A percentile compares a stretch with the other conserved stretches of the same genome.
Evolutionary conservation across 2,113 vertebrate species (phyloP).

Genomic region (Perca fluviatilis): DNA sequence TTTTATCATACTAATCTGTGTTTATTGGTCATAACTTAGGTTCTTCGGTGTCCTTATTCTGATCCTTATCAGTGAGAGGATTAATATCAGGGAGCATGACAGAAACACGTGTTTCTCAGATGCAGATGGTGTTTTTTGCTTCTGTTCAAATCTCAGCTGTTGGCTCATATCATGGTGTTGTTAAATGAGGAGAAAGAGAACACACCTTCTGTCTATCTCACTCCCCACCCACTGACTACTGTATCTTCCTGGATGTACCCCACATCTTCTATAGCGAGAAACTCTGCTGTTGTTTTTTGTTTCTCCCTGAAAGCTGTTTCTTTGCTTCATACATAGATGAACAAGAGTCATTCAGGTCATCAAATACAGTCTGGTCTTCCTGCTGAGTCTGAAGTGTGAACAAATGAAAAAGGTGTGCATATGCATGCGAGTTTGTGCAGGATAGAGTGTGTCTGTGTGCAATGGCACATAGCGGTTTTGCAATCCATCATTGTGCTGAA

Average conservation of each 20-base stretch:
- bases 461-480: conserved; percentile 32
- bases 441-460: conserved; percentile 1
- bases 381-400: conserved; percentile 30
- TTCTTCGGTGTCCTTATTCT: conserved; percentile 5
- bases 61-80: conserved; percentile 16
- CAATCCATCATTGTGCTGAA: conserved; percentile 45
- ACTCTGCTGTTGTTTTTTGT: conserved; percentile 34
- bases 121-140: conserved; percentile 62
- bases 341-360: conserved; percentile 29
- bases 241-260: background rate
- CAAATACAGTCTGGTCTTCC: conserved; percentile 45
- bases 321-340: conserved; percentile 29
- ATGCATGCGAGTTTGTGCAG: background rate
- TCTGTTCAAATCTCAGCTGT: conserved; percentile 57
- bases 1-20: conserved; percentile 38
- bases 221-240: conserved; percentile 11
- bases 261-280: conserved; percentile 8
- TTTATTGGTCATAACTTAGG: conserved; percentile 43
- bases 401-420: background rate
- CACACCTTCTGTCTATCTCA: conserved; percentile 29
- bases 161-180: conserved; percentile 31
- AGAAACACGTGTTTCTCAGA: conserved; percentile 30
- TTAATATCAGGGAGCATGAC: conserved; percentile 32
- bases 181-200: conserved; percentile 48
- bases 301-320: conserved; percentile 33